A percentile compares a stretch with the other conserved stretches of the same genome.
These are phyloP conservation scores for Notechis scutatus DNA, from an alignment of 2,113 vertebrate species.

Conservation along the genomic window DNA sequence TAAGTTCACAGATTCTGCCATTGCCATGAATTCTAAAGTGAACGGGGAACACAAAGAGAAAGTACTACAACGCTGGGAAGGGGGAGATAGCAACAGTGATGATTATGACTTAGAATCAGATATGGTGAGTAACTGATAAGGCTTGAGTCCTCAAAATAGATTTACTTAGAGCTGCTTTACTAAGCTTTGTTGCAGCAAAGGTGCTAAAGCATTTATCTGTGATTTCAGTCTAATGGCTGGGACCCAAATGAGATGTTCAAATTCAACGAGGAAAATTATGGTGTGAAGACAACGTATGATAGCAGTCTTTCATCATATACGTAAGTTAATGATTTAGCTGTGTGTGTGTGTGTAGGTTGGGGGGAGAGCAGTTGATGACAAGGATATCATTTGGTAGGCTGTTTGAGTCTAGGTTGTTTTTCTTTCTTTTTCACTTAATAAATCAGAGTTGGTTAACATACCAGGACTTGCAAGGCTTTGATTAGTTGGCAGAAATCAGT, in stretches of 20 bases:
- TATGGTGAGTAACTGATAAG: constrained; percentile 61
- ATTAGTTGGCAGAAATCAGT: neutral
- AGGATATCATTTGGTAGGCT: neutral
- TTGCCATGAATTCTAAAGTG: constrained; percentile 78
- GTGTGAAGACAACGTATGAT: constrained; percentile 89
- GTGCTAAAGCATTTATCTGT: neutral
- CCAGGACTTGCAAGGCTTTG: neutral
- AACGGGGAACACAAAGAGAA: constrained; percentile 92
- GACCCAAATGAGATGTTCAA: constrained; percentile 94
- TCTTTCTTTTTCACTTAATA: neutral
- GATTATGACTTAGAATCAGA: constrained; percentile 87
- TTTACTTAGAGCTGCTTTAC: neutral
- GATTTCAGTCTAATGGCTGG: constrained; percentile 87
- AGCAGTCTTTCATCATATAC: constrained; percentile 90
- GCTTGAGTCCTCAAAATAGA: neutral
- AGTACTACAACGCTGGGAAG: constrained; percentile 88
- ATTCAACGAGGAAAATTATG: constrained; percentile 89
- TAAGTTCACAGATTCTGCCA: constrained; percentile 86
- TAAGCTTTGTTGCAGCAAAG: neutral
- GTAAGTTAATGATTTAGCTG: constrained; percentile 70
- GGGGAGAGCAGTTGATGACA: neutral
- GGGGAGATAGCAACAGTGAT: constrained; percentile 86
- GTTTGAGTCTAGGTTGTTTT: neutral
- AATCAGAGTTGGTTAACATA: neutral
- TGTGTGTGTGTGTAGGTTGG: neutral